Evolutionary conservation across 2,113 vertebrate genomes (phyloP).

Genomic region (Erythrolamprus reginae): DNA sequence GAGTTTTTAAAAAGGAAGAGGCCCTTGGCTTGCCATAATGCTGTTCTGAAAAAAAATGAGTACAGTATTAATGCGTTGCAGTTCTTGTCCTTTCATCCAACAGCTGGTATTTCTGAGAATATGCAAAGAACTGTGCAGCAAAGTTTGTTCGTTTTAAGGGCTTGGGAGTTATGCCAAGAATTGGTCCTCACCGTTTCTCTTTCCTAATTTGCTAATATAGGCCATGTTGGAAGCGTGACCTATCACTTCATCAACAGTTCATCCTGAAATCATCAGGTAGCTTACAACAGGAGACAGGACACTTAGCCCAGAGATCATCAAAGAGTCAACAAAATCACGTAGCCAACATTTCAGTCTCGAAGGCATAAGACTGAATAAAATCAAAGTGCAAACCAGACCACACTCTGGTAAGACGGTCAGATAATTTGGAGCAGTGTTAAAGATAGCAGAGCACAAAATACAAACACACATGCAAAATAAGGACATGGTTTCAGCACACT

Average conservation of each 20-base stretch:
- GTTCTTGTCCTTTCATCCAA: slow-evolving; percentile 3
- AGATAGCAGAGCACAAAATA: neutral
- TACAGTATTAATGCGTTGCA: slow-evolving; percentile 7
- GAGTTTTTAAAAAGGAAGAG: slow-evolving; percentile 2
- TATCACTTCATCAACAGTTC: neutral
- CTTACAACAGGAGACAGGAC: neutral
- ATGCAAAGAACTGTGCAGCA: neutral
- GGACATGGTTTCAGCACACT: neutral
- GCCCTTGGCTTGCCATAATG: slow-evolving; percentile 12
- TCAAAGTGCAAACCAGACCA: neutral
- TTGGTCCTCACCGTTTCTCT: slow-evolving; percentile 1
- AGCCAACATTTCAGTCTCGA: neutral
- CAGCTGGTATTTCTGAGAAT: slow-evolving; percentile 18
- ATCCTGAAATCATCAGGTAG: neutral
- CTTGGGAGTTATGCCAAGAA: neutral
- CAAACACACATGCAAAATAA: neutral
- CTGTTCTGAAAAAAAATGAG: slow-evolving; percentile 14
- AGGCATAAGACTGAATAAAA: neutral
- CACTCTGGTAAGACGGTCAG: neutral
- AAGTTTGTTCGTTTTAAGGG: neutral
- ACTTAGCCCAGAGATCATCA: neutral
- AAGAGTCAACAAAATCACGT: neutral
- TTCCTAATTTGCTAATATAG: neutral
- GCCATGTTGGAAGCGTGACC: neutral
- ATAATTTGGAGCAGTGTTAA: neutral